Evolutionary conservation across 2,888 invertebrate genomes (phyloP).

Genomic region (Beris morrisii): DNA sequence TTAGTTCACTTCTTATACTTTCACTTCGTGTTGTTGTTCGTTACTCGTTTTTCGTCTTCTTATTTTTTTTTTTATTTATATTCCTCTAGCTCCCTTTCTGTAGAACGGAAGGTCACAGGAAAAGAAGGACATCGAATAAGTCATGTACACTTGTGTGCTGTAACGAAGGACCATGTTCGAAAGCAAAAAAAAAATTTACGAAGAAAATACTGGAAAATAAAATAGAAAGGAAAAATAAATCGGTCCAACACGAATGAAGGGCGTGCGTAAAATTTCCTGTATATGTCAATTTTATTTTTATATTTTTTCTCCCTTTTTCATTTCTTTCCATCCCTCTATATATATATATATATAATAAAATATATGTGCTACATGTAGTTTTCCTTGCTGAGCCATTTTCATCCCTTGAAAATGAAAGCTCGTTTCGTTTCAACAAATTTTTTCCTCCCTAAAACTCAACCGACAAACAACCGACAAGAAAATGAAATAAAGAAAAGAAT

Average conservation of each 20-base stretch:
- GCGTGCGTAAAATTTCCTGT: slow-evolving; percentile 35
- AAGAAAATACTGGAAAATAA: not conserved
- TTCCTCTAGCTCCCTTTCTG: too few species aligned
- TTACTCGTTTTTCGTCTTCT: too few species aligned
- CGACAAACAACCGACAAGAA: not conserved
- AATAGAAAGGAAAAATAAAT: slow-evolving; percentile 1
- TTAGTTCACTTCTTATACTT: too few species aligned
- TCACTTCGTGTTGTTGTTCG: too few species aligned
- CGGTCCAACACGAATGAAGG: slow-evolving; percentile 1
- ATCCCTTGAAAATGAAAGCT: not conserved
- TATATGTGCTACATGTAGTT: slow-evolving; percentile 12
- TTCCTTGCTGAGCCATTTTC: slow-evolving; percentile 8
- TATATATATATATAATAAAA: not conserved
- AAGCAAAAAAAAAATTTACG: too few species aligned
- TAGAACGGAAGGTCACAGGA: not conserved
- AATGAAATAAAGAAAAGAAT: not conserved
- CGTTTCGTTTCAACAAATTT: too few species aligned
- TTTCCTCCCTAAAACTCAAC: too few species aligned
- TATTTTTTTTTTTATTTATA: too few species aligned
- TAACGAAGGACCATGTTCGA: too few species aligned
- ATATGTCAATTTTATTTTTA: slow-evolving; percentile 34
- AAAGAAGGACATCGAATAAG: slow-evolving; percentile 14
- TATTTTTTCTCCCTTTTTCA: slow-evolving; percentile 16
- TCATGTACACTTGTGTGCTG: not conserved
- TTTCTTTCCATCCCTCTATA: slow-evolving; percentile 6